These are phyloP conservation scores for Byasa hedistus DNA, from an alignment of 2,888 invertebrate genomes.

Conservation along the genomic window DNA sequence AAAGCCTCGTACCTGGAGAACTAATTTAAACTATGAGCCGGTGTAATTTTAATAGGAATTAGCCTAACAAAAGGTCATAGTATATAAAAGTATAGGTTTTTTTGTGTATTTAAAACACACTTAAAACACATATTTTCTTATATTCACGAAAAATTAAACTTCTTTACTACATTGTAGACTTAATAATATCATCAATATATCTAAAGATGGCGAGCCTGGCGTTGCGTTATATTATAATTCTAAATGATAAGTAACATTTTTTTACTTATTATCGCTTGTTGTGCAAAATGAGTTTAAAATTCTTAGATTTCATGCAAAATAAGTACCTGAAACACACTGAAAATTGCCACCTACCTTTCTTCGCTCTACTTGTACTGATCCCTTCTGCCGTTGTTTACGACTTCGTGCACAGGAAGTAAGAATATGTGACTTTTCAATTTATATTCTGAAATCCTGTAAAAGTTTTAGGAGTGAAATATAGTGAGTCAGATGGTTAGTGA, in stretches of 20 bases:
- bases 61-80: not conserved
- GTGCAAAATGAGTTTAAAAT: too few relatives aligned
- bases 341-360: too few relatives aligned
- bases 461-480: not conserved
- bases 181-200: too few relatives aligned
- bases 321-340: not conserved
- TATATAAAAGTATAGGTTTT: not conserved
- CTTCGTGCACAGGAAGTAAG: not conserved
- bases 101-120: not conserved
- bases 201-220: too few relatives aligned
- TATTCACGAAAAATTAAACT: not conserved
- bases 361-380: not conserved
- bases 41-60: constrained; percentile 6
- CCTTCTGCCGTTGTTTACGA: not conserved
- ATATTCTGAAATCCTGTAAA: not conserved
- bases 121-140: not conserved
- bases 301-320: not conserved
- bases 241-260: too few relatives aligned
- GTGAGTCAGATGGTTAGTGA: not conserved
- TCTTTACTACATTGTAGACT: too few relatives aligned
- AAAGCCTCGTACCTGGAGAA: constrained; percentile 16
- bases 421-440: not conserved
- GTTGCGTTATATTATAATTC: too few relatives aligned
- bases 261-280: too few relatives aligned
- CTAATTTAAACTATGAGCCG: constrained; percentile 26